A percentile compares a stretch with the other conserved stretches of the same genome.
phyloP scores from a whole-genome alignment of 2,113 vertebrate species.

The Melanotaenia duboulayi region DNA sequence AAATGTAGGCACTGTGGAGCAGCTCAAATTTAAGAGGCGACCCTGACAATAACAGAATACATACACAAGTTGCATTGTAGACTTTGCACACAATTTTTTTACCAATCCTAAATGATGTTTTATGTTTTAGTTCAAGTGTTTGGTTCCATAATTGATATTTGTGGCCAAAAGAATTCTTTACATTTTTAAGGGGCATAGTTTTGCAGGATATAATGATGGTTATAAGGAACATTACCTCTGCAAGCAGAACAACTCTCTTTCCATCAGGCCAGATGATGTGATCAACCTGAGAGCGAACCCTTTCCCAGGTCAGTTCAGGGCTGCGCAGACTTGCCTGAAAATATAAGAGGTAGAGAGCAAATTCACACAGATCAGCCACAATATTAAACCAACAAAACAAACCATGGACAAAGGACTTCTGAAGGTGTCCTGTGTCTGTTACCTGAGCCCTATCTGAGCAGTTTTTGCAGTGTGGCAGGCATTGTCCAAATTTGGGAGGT shows the following conservation, averaged over 20 bases:
- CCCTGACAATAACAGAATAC: constrained; percentile 82
- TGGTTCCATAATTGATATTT: not conserved
- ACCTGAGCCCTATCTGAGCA: not conserved
- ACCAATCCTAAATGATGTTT: not conserved
- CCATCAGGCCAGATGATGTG: constrained; percentile 99
- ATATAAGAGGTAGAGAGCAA: constrained; percentile 5
- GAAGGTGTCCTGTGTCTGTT: not conserved
- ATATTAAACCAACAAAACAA: not conserved
- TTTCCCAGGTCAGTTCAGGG: constrained; percentile 97
- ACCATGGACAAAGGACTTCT: not conserved
- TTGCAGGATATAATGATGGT: not conserved
- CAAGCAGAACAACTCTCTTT: constrained; percentile 94
- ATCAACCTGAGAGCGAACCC: constrained; percentile 97
- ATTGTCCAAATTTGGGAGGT: not conserved
- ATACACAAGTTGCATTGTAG: not conserved
- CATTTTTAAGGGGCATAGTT: not conserved
- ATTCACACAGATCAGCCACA: not conserved
- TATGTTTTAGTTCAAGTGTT: not conserved
- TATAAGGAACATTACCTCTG: constrained; percentile 86
- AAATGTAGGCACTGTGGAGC: constrained; percentile 97
- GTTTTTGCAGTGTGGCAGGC: not conserved
- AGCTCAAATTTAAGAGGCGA: constrained; percentile 97
- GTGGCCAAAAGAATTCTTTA: not conserved
- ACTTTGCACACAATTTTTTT: not conserved
- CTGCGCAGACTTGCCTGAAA: constrained; percentile 94